Base-by-base conservation (phyloP, 2,888 invertebrate genomes). In the Standfussiana lucernea region DNA sequence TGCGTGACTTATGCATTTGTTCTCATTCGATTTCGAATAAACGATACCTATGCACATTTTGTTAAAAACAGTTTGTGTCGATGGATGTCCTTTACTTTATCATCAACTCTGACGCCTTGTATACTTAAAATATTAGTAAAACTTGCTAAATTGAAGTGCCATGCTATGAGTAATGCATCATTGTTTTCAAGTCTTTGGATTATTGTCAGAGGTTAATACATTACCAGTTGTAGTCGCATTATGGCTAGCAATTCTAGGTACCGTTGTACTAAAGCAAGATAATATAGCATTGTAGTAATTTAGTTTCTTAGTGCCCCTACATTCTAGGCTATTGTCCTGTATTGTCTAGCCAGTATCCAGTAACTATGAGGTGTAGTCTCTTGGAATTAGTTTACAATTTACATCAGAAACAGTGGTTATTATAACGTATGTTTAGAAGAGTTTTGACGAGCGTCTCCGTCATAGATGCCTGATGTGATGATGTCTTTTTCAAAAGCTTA, bases 271-370 rank as follows among this genome's bases (percentile, higher is more conserved):
- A 37, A 65, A 61, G 42, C 79, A 35, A 61, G 47, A 67, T 67
- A 45, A 62, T 47, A 65, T 50, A 61, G 37, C 47, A 68, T 47
- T 78, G 66, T 66, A 47, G 35, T 56, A 45, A 53, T 80, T 66
- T 35, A 72, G 40, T 59, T 79, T 79, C 53, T 61, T 61, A 72
- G 65, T 61, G 65, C 35, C 37, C n/a, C 40, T 47, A 69, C 64
- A 65, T 65, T 68, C 74, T 62, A 56, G 32, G 42, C 65, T 64
- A 69, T 76, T 68, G 68, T 82, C 45, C 28, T 68, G 67, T 45
- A n/a, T 70, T 64, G 71, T 80, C 32, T 59, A 47, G 62, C 28
- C 61, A 47, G 28, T 68, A 65, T 72, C 45, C 24, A 32, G 53
- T 62, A 37, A 35, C 35, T 32, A 61, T n/a, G n/a, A n/a, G n/a